phyloP scores from a whole-genome alignment of 2,888 invertebrate genomes.

The Busseola fusca region DNA sequence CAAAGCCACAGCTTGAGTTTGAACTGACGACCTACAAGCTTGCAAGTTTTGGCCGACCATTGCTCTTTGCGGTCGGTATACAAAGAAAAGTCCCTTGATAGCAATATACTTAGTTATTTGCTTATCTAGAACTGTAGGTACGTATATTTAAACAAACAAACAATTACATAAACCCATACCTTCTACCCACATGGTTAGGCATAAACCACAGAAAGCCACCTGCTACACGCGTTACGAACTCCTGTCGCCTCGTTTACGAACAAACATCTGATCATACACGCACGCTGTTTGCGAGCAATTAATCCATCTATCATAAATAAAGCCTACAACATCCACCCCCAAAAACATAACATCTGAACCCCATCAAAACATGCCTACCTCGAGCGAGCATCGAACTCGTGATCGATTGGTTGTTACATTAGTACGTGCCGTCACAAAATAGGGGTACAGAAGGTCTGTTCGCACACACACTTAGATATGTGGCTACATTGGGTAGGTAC shows the following conservation, averaged over 20 bases:
- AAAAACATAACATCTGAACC: constrained; percentile 12
- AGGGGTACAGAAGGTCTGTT: neutral
- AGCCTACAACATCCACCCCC: constrained; percentile 8
- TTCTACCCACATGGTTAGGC: neutral
- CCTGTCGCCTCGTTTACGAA: neutral
- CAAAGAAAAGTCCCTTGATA: too few relatives aligned
- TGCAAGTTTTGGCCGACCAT: too few relatives aligned
- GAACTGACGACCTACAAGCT: too few relatives aligned
- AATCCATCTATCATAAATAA: constrained; percentile 17
- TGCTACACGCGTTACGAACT: neutral
- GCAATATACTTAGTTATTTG: too few relatives aligned
- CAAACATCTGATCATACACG: neutral
- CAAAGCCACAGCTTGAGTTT: too few relatives aligned
- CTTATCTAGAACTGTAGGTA: too few relatives aligned
- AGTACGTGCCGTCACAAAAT: neutral
- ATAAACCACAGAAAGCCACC: neutral
- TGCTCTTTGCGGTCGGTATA: too few relatives aligned
- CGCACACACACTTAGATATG: neutral
- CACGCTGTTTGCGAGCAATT: neutral
- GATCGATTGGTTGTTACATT: constrained; percentile 45
- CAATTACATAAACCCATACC: neutral
- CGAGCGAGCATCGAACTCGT: constrained; percentile 31
- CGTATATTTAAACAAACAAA: neutral
- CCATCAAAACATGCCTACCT: constrained; percentile 10
- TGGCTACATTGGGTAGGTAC: too few relatives aligned